Conservation (phyloP, 2,888 invertebrate species). For the Stenotaenia linearis region DNA sequence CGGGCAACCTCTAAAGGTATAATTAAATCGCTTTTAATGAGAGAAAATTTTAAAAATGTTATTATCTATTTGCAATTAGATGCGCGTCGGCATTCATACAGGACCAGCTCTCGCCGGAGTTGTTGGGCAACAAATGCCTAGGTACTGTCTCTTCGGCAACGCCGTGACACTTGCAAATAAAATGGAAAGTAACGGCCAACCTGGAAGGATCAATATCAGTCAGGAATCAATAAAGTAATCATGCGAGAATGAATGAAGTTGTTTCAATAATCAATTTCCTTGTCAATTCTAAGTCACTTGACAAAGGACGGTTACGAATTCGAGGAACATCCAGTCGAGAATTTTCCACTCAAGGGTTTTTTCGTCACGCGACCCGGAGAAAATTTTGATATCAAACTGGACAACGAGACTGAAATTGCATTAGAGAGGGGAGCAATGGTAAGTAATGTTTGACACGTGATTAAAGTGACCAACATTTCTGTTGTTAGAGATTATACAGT, state of each 20-base stretch:
- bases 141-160: slow-evolving; percentile 38
- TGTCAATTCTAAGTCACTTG: background rate
- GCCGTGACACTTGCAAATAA: slow-evolving; percentile 38
- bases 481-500: too few species aligned
- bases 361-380: background rate
- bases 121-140: slow-evolving; percentile 37
- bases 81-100: slow-evolving; percentile 38
- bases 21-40: background rate
- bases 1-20: slow-evolving; percentile 40
- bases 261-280: too few species aligned
- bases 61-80: slow-evolving; percentile 31
- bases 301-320: background rate
- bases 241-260: background rate
- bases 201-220: slow-evolving; percentile 37
- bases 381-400: background rate
- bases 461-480: too few species aligned
- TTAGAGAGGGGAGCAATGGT: background rate
- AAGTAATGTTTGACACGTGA: background rate
- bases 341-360: slow-evolving; percentile 29
- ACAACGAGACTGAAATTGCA: background rate
- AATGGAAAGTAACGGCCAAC: slow-evolving; percentile 36
- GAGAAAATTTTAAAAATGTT: background rate
- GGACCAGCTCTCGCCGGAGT: slow-evolving; percentile 38
- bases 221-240: slow-evolving; percentile 37
- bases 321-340: slow-evolving; percentile 26